phyloP scores from a whole-genome alignment of 2,113 vertebrate genomes.

The Telmatochromis sp. region DNA sequence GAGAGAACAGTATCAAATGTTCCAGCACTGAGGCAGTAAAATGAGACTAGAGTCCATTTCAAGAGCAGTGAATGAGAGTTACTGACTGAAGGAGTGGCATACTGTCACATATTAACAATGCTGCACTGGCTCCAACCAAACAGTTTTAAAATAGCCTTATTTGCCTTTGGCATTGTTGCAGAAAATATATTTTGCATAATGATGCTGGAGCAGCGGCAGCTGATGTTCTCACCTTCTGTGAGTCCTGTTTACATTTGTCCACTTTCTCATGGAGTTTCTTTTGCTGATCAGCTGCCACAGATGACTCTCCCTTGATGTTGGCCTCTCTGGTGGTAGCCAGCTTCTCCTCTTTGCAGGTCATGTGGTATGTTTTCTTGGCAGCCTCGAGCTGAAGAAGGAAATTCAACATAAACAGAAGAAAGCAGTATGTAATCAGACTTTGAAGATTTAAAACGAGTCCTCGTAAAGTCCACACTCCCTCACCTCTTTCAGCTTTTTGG shows the following conservation, averaged over 20 bases:
- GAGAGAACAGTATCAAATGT: neutral
- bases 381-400: slow-evolving; percentile 76
- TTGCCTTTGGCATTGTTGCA: neutral
- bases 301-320: slow-evolving; percentile 83
- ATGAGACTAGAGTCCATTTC: neutral
- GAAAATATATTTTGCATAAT: neutral
- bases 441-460: neutral
- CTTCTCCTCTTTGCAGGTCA: slow-evolving; percentile 95
- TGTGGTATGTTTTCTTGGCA: slow-evolving; percentile 89
- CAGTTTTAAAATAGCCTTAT: neutral
- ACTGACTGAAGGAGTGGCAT: neutral
- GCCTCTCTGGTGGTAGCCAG: slow-evolving; percentile 83
- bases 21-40: neutral
- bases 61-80: neutral
- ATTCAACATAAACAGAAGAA: neutral
- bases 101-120: slow-evolving; percentile 19
- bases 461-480: neutral
- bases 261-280: slow-evolving; percentile 94
- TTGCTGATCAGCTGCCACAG: slow-evolving; percentile 82
- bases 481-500: slow-evolving; percentile 97
- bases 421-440: neutral
- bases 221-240: slow-evolving; percentile 80
- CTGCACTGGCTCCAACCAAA: neutral
- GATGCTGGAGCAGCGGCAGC: neutral
- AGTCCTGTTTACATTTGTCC: slow-evolving; percentile 92